Evolutionary conservation across 64 coral and sea anemone species (phyloP).

Genomic region (Trachythela sp.): DNA sequence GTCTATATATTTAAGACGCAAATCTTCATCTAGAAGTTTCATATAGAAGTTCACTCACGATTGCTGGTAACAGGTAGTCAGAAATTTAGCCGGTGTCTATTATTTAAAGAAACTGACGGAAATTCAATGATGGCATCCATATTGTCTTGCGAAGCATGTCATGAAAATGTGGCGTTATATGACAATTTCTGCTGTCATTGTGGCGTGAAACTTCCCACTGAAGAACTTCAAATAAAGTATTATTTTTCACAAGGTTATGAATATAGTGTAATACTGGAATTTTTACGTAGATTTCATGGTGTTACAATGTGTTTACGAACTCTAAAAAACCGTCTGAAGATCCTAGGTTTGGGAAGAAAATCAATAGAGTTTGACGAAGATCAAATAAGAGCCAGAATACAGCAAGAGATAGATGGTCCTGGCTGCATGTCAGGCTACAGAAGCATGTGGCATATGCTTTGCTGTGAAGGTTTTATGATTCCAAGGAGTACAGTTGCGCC

Average conservation of each 20-base stretch:
- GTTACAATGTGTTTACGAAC: too few species aligned
- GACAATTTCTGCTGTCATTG: background rate
- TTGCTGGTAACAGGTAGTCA: too few species aligned
- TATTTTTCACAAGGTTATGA: conserved; percentile 1
- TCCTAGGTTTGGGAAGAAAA: too few species aligned
- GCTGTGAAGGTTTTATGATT: conserved; percentile 3
- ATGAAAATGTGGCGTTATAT: background rate
- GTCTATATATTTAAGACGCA: background rate
- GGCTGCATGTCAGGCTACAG: background rate
- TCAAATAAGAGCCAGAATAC: too few species aligned
- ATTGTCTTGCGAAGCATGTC: background rate
- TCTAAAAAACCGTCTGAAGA: too few species aligned
- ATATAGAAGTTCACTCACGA: too few species aligned
- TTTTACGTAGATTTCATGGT: conserved; percentile 10
- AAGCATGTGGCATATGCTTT: background rate
- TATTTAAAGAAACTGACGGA: background rate
- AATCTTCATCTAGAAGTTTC: too few species aligned
- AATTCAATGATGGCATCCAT: background rate
- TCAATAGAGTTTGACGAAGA: too few species aligned
- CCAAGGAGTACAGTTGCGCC: background rate
- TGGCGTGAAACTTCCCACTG: background rate
- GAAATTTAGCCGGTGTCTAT: too few species aligned
- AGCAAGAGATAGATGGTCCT: too few species aligned
- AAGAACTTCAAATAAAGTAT: conserved; percentile 1
- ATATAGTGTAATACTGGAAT: background rate